Conservation (phyloP, 2,113 vertebrate genomes). For the Patagioenas fasciata region DNA sequence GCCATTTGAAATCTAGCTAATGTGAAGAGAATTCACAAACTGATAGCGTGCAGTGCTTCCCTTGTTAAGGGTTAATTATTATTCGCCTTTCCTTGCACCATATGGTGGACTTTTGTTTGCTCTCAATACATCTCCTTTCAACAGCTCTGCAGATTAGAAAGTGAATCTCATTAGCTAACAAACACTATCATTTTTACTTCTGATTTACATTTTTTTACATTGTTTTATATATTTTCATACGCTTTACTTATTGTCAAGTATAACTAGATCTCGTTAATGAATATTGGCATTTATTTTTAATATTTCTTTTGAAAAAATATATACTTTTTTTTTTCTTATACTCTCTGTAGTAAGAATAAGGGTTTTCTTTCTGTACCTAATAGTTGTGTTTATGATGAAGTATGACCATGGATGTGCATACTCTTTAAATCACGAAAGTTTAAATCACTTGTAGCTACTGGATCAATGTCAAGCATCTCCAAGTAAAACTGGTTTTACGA, state of each 20-base stretch:
- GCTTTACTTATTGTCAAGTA: neutral
- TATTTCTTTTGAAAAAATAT: neutral
- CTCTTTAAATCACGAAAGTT: neutral
- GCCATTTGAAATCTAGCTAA: constrained; percentile 26
- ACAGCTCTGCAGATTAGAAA: constrained; percentile 11
- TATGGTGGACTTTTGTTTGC: constrained; percentile 42
- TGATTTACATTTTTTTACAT: neutral
- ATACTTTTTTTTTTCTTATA: neutral
- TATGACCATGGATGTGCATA: neutral
- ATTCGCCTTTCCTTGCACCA: neutral
- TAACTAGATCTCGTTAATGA: neutral
- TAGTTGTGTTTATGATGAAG: neutral
- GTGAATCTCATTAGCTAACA: constrained; percentile 22
- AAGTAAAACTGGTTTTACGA: neutral
- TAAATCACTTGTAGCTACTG: neutral
- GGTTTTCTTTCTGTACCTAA: neutral
- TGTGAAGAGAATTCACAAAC: constrained; percentile 24
- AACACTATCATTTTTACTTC: neutral
- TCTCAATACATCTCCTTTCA: constrained; percentile 42
- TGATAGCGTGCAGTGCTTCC: neutral
- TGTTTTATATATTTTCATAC: neutral
- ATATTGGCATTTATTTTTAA: neutral
- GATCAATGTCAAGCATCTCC: neutral
- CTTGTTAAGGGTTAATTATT: constrained; percentile 59
- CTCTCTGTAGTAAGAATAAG: neutral